Evolutionary conservation across 2,797 vertebrate species (phyloP), one percentile per base, ranked within the genome.

Genomic region (Phoxinus dragarum): DNA sequence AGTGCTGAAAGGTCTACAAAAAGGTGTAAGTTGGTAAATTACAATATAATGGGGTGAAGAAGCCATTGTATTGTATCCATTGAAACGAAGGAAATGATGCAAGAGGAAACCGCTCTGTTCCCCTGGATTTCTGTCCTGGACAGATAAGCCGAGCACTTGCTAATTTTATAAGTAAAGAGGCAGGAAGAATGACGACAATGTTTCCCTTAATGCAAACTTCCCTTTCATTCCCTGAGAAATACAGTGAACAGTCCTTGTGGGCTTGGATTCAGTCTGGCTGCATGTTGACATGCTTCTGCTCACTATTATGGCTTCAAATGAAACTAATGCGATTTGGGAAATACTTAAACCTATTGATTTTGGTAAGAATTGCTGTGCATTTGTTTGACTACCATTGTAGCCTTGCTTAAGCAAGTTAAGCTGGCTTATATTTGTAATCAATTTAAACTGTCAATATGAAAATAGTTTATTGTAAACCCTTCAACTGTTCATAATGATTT

Each of bases 181-280:
- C 97, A 98, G 98, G 98, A 99, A 99, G 96, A 75, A 89, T 96
- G 96, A 97, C 96, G 95, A 94, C 95, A 95, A 96, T 93, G 95
- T 96, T 98, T 98, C 97, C 98, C 95, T 94, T 95, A 90, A 90
- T 93, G 93, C 93, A 95, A 96, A 16, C 47, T 49, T 49, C 47
- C 47, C 14, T 49, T 49, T 49, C 16, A 49, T 49, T 49, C 47
- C 47, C 89, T 92, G 91, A 91, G 91, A 92, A 93, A 92, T 91
- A 79, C 71, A 88, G 89, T 66, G 91, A 88, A 90, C 86, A 23
- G 54, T 19, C 49, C 84, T 76, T 19, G 82, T 66, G 83, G 83
- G 84, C 34, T 31, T 47, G 78, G 68, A 49, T 77, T 44, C 75
- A 64, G 87, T 88, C 80, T 14, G 80, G 31, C 85, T 84, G 89